These are phyloP conservation scores for Emmelina monodactyla DNA, from an alignment of 2,888 invertebrate genomes.

Conservation along the genomic window DNA sequence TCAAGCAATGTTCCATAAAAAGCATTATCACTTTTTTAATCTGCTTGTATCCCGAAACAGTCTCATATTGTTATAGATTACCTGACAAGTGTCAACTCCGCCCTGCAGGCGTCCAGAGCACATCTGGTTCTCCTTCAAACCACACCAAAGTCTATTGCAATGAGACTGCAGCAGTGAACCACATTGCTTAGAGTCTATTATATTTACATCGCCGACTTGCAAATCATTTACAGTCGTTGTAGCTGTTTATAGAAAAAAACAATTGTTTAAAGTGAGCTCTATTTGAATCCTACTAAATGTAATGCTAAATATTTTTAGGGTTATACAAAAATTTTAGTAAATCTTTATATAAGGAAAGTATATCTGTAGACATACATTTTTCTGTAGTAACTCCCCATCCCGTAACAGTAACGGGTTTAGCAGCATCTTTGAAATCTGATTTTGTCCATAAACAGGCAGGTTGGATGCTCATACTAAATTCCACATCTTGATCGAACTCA, in stretches of 20 bases:
- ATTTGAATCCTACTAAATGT: no score
- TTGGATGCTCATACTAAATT: constrained; percentile 25
- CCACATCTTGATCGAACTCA: constrained; percentile 22
- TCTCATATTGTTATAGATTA: constrained; percentile 10
- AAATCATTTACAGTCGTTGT: no score
- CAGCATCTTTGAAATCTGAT: constrained; percentile 19
- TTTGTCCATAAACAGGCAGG: constrained; percentile 37
- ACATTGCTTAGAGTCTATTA: constrained; percentile 17
- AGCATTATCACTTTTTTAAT: no score
- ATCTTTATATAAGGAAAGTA: no score
- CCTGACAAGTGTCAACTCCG: constrained; percentile 23
- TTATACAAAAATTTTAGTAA: no score
- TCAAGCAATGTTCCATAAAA: no score
- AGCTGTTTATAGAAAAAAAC: no score
- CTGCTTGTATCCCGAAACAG: no score
- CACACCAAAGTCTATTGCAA: constrained; percentile 19
- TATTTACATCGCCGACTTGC: constrained; percentile 18
- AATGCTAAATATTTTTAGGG: no score
- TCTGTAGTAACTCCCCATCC: constrained; percentile 37
- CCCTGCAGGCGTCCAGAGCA: constrained; percentile 23
- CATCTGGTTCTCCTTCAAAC: constrained; percentile 19
- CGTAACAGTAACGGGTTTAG: constrained; percentile 24
- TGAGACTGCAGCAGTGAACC: constrained; percentile 11
- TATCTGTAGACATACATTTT: background rate
- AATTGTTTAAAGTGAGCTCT: no score